Conservation (phyloP, 2,888 invertebrate species). For the Nymphalis polychloros region DNA sequence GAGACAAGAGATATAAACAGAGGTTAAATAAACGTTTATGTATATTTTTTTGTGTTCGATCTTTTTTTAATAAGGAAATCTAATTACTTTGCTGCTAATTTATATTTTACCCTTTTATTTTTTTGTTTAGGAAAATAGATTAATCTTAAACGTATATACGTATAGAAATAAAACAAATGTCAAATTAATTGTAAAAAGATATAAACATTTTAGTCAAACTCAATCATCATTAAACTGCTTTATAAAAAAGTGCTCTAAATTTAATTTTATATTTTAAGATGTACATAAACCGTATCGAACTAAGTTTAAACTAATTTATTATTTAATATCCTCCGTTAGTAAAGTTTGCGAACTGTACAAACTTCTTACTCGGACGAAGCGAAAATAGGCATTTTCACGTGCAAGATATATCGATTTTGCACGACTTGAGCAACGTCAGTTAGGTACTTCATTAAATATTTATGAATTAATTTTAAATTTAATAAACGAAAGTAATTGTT, state of each 20-base stretch:
- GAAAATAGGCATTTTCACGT: background rate
- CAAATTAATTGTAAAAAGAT: background rate
- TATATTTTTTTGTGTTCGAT: slow-evolving; percentile 28
- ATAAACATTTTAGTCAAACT: too few relatives aligned
- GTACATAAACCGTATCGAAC: background rate
- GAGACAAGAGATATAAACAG: slow-evolving; percentile 17
- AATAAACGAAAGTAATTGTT: too few relatives aligned
- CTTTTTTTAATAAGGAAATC: slow-evolving; percentile 17
- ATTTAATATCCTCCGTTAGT: background rate
- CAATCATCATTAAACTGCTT: too few relatives aligned
- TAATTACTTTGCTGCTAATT: background rate
- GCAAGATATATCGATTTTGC: too few relatives aligned
- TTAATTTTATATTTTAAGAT: background rate
- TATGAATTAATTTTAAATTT: too few relatives aligned
- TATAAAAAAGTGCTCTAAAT: too few relatives aligned
- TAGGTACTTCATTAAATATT: too few relatives aligned
- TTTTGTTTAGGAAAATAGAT: background rate
- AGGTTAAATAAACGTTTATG: slow-evolving; percentile 21
- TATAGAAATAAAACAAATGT: too few relatives aligned
- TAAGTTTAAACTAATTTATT: background rate
- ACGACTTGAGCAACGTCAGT: too few relatives aligned
- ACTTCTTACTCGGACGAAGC: background rate
- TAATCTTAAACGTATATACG: background rate
- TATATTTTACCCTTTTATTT: slow-evolving; percentile 1
- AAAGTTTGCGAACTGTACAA: background rate